phyloP scores from a whole-genome alignment of 2,888 invertebrate genomes.

The Mesorhabditis belari region DNA sequence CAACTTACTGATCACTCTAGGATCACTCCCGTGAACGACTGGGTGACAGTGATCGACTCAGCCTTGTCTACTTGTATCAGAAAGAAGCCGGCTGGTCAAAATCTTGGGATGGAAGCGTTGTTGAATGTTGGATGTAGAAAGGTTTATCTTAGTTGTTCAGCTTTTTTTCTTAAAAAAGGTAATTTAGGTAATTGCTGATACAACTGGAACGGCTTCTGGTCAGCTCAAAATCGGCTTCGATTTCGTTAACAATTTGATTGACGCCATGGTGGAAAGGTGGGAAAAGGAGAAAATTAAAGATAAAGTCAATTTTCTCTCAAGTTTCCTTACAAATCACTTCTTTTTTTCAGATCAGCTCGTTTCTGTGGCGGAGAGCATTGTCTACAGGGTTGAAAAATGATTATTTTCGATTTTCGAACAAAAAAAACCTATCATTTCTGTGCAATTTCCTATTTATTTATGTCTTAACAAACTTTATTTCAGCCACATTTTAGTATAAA shows the following conservation, averaged over 20 bases:
- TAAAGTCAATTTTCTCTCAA: too few species aligned
- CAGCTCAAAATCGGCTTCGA: constrained; percentile 52
- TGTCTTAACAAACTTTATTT: too few species aligned
- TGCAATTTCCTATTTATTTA: too few species aligned
- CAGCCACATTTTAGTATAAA: too few species aligned
- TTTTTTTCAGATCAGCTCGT: too few species aligned
- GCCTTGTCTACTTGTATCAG: constrained; percentile 48
- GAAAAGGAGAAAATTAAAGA: not conserved
- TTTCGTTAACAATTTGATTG: constrained; percentile 53
- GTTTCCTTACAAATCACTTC: too few species aligned
- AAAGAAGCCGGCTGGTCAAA: constrained; percentile 43
- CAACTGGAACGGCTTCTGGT: constrained; percentile 42
- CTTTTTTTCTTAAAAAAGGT: not conserved
- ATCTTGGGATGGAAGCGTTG: constrained; percentile 49
- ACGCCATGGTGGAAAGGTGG: constrained; percentile 39
- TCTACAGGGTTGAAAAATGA: too few species aligned
- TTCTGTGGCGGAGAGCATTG: too few species aligned
- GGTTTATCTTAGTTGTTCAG: constrained; percentile 14
- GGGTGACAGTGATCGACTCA: constrained; percentile 49
- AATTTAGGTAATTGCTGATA: constrained; percentile 46
- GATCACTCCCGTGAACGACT: constrained; percentile 50
- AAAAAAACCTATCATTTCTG: too few species aligned
- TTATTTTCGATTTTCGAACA: too few species aligned
- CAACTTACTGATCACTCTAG: constrained; percentile 10
- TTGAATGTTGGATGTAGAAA: constrained; percentile 52